phyloP scores from a whole-genome alignment of 2,797 vertebrate species.

The Pipistrellus pipistrellus region DNA sequence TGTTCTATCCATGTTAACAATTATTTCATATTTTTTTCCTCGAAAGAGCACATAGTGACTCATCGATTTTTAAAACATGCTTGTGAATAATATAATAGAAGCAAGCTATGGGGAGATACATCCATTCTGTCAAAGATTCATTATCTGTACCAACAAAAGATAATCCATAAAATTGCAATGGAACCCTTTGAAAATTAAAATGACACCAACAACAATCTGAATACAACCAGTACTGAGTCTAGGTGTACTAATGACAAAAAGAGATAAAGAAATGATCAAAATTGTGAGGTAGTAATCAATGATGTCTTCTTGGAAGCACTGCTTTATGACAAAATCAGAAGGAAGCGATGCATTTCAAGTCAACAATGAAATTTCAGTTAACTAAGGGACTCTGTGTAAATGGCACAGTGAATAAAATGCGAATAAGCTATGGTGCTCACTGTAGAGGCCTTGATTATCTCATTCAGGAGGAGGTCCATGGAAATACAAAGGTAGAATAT shows the following conservation, averaged over 20 bases:
- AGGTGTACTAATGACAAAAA: not conserved
- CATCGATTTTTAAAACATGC: conserved; percentile 34
- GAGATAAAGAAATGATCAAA: not conserved
- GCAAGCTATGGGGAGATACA: not conserved
- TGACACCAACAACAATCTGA: not conserved
- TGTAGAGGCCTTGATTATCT: not conserved
- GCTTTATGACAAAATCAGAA: conserved; percentile 40
- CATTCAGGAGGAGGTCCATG: not conserved
- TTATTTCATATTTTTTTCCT: conserved; percentile 48
- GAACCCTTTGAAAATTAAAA: conserved; percentile 3
- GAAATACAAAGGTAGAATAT: not conserved
- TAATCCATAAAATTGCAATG: conserved; percentile 23
- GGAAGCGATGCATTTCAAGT: conserved; percentile 54
- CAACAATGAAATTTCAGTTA: conserved; percentile 43
- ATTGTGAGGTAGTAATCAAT: conserved; percentile 3
- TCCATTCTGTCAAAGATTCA: conserved; percentile 24
- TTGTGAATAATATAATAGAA: conserved; percentile 29
- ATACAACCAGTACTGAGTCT: conserved; percentile 11
- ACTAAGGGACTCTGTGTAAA: not conserved
- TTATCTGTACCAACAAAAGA: conserved; percentile 20
- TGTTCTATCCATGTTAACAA: conserved; percentile 30
- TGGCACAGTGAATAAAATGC: not conserved
- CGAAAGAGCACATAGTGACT: conserved; percentile 26
- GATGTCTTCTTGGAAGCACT: conserved; percentile 27
- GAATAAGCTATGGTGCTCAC: not conserved